Evolutionary conservation across 2,888 invertebrate genomes (phyloP).

Genomic region (Tenthredo distinguenda): DNA sequence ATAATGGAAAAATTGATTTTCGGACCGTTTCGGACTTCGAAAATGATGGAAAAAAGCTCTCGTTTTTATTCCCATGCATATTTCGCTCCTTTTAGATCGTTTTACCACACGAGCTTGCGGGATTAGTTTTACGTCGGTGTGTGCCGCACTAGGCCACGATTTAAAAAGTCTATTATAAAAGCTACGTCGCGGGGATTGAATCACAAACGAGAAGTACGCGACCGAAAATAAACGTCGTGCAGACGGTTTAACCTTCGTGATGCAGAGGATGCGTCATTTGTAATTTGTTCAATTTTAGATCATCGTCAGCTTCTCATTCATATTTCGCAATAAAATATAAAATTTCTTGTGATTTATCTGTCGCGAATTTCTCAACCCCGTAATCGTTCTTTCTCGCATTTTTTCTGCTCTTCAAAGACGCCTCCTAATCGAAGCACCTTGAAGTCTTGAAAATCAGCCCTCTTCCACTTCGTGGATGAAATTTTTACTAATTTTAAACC

Average conservation of each 20-base stretch:
- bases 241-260: slow-evolving; percentile 45
- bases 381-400: neutral
- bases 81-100: neutral
- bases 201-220: slow-evolving; percentile 29
- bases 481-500: neutral
- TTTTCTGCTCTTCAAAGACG: neutral
- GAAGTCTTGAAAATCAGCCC: neutral
- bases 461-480: neutral
- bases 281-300: slow-evolving; percentile 64
- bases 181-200: neutral
- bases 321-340: slow-evolving; percentile 42
- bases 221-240: slow-evolving; percentile 46
- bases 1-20: neutral
- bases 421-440: neutral
- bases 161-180: slow-evolving; percentile 3
- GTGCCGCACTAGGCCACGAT: neutral
- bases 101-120: neutral
- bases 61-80: neutral
- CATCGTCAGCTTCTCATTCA: slow-evolving; percentile 51
- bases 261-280: slow-evolving; percentile 56
- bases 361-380: neutral
- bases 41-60: neutral
- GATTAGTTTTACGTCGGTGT: neutral
- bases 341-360: neutral
- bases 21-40: neutral